Evolutionary conservation across 2,888 invertebrate genomes (phyloP), one percentile per base, ranked within the genome.

Genomic region (Caradrina kadenii): DNA sequence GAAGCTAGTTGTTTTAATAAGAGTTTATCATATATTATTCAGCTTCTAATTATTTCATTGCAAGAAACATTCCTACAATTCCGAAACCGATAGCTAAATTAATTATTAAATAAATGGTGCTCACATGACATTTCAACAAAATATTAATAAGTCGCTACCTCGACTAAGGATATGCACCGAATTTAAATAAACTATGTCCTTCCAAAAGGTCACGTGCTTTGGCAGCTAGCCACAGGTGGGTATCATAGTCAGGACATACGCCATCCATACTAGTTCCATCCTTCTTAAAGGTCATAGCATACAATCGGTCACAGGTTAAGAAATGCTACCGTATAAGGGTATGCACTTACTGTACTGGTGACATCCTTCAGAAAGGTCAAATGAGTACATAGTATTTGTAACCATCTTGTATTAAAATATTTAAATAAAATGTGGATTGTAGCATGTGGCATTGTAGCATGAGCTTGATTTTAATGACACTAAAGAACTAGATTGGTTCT

Each of bases 321-420:
- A 65, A 64, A 48, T 50, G n/a, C 35, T 31, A 15, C 48, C 59
- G n/a, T 69, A 69, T 19, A 63, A 31, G 42, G 61, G 15, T 42
- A 39, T 42, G 13, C 55, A 55, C 49, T 49, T 31, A 52, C 50
- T 58, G 15, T 26, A 58, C 42, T 31, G 48, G 17, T 42, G 39
- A 22, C 60, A 50, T 78, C 63, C 65, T 79, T 74, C 53, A 8
- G 3, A 65, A 66, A 79, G 75, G 79, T 74, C 65, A 73, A 11
- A 22, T 13, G 35, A 8, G 35, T 54, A 15, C 59, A 55, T 60
- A 59, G 53, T 65, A 71, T 58, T 76, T 61, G 70, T 52, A 76
- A 67, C 58, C 48, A 62, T 58, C 39, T 48, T 7, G 64, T 13
- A 55, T 66, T 50, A 66, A 60, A 55, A 19, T 77, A 77, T 77